Evolutionary conservation across 1,140 invertebrate genomes (phyloP).

Genomic region (Zaprionus davidi): DNA sequence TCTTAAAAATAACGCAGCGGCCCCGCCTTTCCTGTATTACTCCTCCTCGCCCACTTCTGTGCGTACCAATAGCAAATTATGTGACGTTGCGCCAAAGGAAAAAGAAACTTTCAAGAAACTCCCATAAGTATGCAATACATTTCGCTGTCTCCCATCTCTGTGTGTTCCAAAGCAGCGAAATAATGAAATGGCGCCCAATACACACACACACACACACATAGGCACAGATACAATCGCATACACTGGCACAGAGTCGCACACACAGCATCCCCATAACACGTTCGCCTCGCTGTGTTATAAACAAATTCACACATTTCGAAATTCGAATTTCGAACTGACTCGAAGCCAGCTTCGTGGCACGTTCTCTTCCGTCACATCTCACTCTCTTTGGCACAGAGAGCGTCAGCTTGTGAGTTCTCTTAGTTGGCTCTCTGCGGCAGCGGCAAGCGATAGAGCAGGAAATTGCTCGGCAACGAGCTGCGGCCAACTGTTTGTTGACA

Average conservation of each 20-base stretch:
- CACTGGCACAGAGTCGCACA: background rate
- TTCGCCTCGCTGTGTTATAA: conserved; percentile 50
- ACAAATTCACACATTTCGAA: conserved; percentile 81
- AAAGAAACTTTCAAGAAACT: conserved; percentile 48
- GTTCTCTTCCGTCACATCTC: background rate
- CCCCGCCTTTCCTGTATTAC: background rate
- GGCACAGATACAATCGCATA: background rate
- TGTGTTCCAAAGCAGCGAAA: conserved; percentile 59
- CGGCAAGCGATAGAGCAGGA: conserved; percentile 22
- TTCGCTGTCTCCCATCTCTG: conserved; percentile 40
- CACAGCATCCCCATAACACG: conserved; percentile 35
- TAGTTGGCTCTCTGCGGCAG: background rate
- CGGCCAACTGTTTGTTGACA: conserved; percentile 44
- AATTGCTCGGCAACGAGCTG: conserved; percentile 41
- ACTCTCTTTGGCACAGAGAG: conserved; percentile 1
- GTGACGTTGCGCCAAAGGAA: conserved; percentile 19
- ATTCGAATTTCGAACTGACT: conserved; percentile 69
- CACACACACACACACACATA: conserved; percentile 1
- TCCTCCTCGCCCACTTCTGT: background rate
- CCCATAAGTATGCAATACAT: conserved; percentile 65
- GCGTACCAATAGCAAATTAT: conserved; percentile 24
- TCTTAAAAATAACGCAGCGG: conserved; percentile 15
- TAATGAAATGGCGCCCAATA: conserved; percentile 58
- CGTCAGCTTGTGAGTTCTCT: conserved; percentile 8
- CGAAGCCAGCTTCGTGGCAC: conserved; percentile 40